phyloP scores from a whole-genome alignment of 2,888 invertebrate species.

The Meta bourneti region DNA sequence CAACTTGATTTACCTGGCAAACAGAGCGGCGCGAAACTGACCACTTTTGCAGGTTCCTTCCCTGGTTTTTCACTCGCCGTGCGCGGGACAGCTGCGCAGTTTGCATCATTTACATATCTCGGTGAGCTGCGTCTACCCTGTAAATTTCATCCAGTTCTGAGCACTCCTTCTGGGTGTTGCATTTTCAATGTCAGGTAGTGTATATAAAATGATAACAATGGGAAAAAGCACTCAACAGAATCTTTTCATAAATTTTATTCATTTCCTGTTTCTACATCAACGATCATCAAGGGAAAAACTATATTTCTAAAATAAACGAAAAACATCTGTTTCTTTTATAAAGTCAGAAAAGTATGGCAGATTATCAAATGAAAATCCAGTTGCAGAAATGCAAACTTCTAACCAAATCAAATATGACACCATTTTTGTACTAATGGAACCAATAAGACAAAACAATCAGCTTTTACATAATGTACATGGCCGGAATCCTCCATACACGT shows the following conservation, averaged over 20 bases:
- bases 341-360: conserved; percentile 53
- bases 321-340: conserved; percentile 26
- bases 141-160: too few relatives aligned
- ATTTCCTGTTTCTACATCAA: conserved; percentile 59
- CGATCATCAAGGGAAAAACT: conserved; percentile 67
- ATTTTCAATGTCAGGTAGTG: too few relatives aligned
- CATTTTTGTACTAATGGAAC: conserved; percentile 43
- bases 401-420: conserved; percentile 6
- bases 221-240: not conserved
- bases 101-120: too few relatives aligned
- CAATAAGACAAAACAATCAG: conserved; percentile 54
- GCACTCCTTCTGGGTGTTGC: too few relatives aligned
- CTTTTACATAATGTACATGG: conserved; percentile 70
- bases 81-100: too few relatives aligned
- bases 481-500: conserved; percentile 53
- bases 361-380: conserved; percentile 45
- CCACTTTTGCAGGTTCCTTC: too few relatives aligned
- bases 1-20: too few relatives aligned
- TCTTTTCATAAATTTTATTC: conserved; percentile 64
- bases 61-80: too few relatives aligned
- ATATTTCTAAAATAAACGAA: conserved; percentile 51
- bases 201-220: too few relatives aligned
- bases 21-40: too few relatives aligned
- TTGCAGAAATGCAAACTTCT: conserved; percentile 22
- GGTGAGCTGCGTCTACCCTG: too few relatives aligned